A percentile compares a stretch with the other conserved stretches of the same genome.
These are phyloP conservation scores for Tringa solitaria DNA, from an alignment of 2,113 vertebrate genomes.

Conservation along the genomic window DNA sequence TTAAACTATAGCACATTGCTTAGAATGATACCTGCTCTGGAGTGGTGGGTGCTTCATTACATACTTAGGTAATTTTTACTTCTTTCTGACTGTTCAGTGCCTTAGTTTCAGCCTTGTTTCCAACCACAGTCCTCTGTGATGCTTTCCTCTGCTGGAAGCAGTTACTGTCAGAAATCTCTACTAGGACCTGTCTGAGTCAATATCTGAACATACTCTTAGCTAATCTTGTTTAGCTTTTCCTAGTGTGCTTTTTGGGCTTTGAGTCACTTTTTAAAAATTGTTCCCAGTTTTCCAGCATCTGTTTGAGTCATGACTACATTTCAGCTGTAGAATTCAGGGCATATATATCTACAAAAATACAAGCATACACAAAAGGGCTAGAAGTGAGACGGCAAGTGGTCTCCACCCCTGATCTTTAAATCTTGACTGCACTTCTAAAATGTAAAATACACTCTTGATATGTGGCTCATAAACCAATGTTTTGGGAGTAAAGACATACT, in stretches of 20 bases:
- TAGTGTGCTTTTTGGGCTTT: not conserved
- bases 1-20: not conserved
- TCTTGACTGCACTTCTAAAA: not conserved
- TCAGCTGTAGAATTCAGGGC: not conserved
- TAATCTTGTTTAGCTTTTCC: conserved; percentile 11
- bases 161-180: not conserved
- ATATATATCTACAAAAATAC: not conserved
- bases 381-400: not conserved
- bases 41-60: not conserved
- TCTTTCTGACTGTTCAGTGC: not conserved
- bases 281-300: not conserved
- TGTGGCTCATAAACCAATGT: not conserved
- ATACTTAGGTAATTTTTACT: not conserved
- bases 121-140: not conserved
- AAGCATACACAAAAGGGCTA: not conserved
- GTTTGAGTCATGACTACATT: not conserved
- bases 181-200: not conserved
- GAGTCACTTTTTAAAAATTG: not conserved
- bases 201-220: not conserved
- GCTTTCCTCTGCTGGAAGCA: not conserved
- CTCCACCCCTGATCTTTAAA: not conserved
- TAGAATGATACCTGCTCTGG: not conserved
- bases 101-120: not conserved
- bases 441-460: not conserved
- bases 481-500: not conserved